Base-by-base conservation (phyloP, 2,888 invertebrate genomes). In the Rambutsinella grinnellia region DNA sequence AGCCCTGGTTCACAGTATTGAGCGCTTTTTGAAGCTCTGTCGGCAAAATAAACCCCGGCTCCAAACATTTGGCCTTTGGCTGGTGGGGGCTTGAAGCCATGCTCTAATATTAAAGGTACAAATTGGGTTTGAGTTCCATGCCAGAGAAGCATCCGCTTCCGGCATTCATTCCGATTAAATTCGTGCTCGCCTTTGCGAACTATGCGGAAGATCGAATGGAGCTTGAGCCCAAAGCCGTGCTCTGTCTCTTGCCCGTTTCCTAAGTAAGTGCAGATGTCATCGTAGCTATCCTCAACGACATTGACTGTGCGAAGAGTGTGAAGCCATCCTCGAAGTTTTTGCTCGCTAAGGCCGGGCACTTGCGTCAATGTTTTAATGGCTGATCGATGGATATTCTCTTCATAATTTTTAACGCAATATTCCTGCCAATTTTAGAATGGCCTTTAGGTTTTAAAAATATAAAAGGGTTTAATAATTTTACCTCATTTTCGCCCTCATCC, bases 1-100 rank as follows among this genome's bases (percentile, higher is more conserved):
- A 21, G 1, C 2, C 1, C 44, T 2, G 21, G 3, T 27, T 58
- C 63, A 19, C 71, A 72, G 27, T 77, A 77, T 8, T 62, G 27
- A 3, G 77, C 77, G 27, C 77, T 77, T 51, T 77, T 77, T 0
- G 77, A 77, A 2, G 62, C 49, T 13, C 77, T 13, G 54, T 77
- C 77, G 5, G 75, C 68, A 62, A 68, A 75, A 46, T 75, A 68
- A n/a, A 75, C 36, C 2, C 68, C 68, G n/a, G 47, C 17, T 3
- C 75, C 75, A 36, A 66, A 72, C 72, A 72, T 72, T 54, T 67
- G 67, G 6, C 36, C 44, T 19, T 67, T 51, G 10, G 3, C 19
- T 8, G 17, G 13, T 21, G 76, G 76, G 8, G 3, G 46, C 28
- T 44, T 36, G 15, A 72, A 63, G 1, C 77, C 77, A 19, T 54